These are phyloP conservation scores for Phylloscopus trochilus DNA, from an alignment of 2,113 vertebrate species.

Conservation along the genomic window DNA sequence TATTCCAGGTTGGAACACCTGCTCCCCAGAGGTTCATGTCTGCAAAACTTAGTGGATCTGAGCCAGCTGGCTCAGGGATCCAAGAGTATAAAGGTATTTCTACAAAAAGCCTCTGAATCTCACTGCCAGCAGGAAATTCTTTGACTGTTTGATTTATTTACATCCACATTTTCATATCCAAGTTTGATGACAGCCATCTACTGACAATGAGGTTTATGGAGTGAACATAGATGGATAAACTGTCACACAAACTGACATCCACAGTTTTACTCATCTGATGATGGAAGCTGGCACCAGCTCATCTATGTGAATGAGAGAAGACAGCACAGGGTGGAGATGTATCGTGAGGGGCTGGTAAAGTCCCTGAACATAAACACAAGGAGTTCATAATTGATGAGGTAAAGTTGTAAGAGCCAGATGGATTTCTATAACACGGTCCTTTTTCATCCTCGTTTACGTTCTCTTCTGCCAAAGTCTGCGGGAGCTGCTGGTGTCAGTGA, in stretches of 20 bases:
- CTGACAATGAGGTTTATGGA: neutral
- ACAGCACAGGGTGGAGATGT: neutral
- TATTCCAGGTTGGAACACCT: neutral
- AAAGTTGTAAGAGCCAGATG: neutral
- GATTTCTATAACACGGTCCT: neutral
- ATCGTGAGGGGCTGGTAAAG: neutral
- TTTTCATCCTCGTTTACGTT: neutral
- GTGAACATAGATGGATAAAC: slow-evolving; percentile 3
- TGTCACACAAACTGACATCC: slow-evolving; percentile 6
- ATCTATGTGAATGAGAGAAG: neutral
- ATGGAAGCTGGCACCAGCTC: slow-evolving; percentile 31
- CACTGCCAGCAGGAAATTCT: neutral
- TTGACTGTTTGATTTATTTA: neutral
- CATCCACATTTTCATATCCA: neutral
- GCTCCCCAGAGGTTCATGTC: neutral
- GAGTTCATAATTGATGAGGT: slow-evolving; percentile 35
- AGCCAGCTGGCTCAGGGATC: neutral
- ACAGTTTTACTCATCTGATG: neutral
- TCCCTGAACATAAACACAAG: neutral
- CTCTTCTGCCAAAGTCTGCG: rapidly evolving
- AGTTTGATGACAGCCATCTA: neutral
- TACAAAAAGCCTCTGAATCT: neutral
- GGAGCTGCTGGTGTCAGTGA: neutral
- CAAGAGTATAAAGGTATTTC: neutral
- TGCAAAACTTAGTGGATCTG: neutral